A percentile compares a stretch with the other conserved stretches of the same genome.
Evolutionary conservation across 2,113 vertebrate genomes (phyloP).

Genomic region (Cyprinodon variegatus): DNA sequence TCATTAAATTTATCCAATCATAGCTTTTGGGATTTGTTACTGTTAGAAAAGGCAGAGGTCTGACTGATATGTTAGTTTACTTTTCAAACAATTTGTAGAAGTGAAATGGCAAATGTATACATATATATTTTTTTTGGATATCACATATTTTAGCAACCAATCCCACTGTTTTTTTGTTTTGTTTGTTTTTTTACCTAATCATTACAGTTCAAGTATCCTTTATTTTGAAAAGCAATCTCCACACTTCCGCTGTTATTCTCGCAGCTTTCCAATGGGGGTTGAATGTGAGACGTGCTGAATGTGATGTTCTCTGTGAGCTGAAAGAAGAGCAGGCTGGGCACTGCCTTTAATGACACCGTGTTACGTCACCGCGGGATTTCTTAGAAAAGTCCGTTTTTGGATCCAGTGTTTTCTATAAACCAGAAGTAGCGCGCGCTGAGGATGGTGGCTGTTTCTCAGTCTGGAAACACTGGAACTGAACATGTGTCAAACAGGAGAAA

Average conservation of each 20-base stretch:
- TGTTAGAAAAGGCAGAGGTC: not conserved
- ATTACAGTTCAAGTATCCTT: not conserved
- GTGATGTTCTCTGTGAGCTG: constrained; percentile 45
- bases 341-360: not conserved
- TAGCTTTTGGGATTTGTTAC: too few relatives aligned
- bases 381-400: not conserved
- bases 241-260: not conserved
- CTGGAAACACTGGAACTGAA: not conserved
- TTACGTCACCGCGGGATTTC: not conserved
- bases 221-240: not conserved
- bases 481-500: not conserved
- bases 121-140: not conserved
- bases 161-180: not conserved
- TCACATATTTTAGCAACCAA: not conserved
- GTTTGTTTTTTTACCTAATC: too few relatives aligned
- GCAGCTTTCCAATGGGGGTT: not conserved
- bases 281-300: constrained; percentile 69
- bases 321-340: too few relatives aligned
- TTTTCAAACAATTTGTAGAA: too few relatives aligned
- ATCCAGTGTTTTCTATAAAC: not conserved
- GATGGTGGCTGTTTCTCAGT: not conserved
- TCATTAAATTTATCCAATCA: too few relatives aligned
- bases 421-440: not conserved
- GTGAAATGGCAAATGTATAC: too few relatives aligned
- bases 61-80: too few relatives aligned